A percentile compares a stretch with the other conserved stretches of the same genome.
Conservation (phyloP, 2,113 vertebrate genomes). For the Meriones unguiculatus region DNA sequence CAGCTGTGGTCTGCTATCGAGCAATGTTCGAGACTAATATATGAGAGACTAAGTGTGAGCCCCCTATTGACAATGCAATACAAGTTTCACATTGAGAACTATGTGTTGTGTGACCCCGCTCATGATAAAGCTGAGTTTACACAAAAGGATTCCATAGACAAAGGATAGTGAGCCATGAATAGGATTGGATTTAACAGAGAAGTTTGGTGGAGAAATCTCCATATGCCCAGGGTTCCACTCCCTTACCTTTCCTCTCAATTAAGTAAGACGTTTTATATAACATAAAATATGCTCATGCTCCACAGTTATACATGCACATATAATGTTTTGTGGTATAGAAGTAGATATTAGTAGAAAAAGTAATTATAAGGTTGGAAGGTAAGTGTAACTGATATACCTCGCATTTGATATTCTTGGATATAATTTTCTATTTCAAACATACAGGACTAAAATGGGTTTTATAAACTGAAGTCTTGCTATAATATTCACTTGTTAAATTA, state of each 20-base stretch:
- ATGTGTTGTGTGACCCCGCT: not conserved
- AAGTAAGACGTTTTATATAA: not conserved
- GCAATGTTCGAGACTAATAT: not conserved
- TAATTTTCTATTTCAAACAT: not conserved
- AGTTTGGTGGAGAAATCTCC: not conserved
- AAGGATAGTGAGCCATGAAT: accelerated
- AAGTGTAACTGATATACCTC: not conserved
- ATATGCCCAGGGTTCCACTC: not conserved
- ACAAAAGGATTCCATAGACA: not conserved
- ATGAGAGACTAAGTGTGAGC: not conserved
- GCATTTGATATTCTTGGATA: not conserved
- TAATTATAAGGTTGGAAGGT: not conserved
- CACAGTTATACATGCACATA: not conserved
- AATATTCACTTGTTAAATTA: not conserved
- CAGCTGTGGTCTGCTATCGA: not conserved
- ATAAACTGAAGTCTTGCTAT: not conserved
- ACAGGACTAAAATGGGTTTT: not conserved
- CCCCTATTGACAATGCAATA: not conserved
- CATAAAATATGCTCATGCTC: not conserved
- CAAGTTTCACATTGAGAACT: not conserved
- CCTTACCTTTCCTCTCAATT: not conserved
- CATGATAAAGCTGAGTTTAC: not conserved
- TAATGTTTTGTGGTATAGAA: not conserved
- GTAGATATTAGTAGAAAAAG: not conserved
- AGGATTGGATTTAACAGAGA: not conserved